These are phyloP conservation scores for Centropus unirufus DNA, from an alignment of 2,113 vertebrate genomes.

Conservation along the genomic window DNA sequence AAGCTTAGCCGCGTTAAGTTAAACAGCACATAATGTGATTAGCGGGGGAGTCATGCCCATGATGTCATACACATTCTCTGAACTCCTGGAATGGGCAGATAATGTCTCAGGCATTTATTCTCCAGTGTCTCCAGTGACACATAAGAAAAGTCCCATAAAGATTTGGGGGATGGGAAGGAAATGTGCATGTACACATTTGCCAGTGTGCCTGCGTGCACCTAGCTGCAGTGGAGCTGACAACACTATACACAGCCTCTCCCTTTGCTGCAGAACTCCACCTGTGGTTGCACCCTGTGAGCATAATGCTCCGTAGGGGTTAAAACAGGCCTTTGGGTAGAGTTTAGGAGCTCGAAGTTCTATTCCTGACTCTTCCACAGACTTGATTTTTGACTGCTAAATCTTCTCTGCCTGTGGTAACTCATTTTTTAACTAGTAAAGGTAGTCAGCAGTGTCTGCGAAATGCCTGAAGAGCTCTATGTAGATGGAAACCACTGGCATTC, in stretches of 20 bases:
- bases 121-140: constrained; percentile 47
- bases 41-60: constrained; percentile 57
- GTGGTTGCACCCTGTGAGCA: constrained; percentile 14
- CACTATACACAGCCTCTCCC: background rate
- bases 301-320: constrained; percentile 34
- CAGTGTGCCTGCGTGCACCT: fast-evolving
- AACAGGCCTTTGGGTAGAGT: constrained; percentile 30
- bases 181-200: background rate
- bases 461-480: constrained; percentile 21
- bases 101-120: constrained; percentile 49
- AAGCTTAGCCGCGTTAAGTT: constrained; percentile 69
- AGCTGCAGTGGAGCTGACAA: background rate
- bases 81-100: constrained; percentile 54
- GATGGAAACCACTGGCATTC: constrained; percentile 67
- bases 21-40: constrained; percentile 75
- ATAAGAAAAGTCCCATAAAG: background rate
- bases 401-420: constrained; percentile 62
- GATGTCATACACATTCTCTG: constrained; percentile 66
- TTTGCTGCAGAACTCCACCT: background rate
- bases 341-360: constrained; percentile 36
- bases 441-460: constrained; percentile 6
- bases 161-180: background rate
- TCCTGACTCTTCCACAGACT: constrained; percentile 52
- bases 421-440: constrained; percentile 43
- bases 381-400: constrained; percentile 45